Evolutionary conservation across 2,797 vertebrate species (phyloP), one percentile per base, ranked within the genome.

Genomic region (Aldrovandia affinis): DNA sequence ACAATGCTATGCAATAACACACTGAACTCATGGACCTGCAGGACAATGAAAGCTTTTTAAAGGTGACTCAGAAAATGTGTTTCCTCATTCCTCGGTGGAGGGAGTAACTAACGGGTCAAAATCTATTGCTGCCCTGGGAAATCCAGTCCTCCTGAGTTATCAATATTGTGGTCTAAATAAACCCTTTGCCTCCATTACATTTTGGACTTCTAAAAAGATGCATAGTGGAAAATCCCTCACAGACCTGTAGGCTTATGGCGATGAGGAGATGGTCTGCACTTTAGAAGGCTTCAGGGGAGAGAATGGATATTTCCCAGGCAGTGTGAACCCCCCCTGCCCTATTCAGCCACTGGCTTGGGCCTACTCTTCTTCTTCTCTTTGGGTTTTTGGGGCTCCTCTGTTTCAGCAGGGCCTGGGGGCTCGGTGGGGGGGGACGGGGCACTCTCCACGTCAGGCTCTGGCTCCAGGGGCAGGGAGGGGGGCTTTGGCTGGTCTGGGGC

Each of bases 291-390:
- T n/a, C 15, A 36, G 78, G 1, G 30, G 50, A 54, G 28, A 15
- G 36, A 54, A 52, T 55, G 68, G 68, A 73, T n/a, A n/a, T 65
- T 65, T 65, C 63, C 63, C 63, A 44, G n/a, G 39, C 12, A 28
- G 54, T n/a, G 10, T 28, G 77, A 33, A 30, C 30, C 63, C 18
- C 36, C 6, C 36, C 8, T n/a, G 57, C 5, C 65, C 85, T 90
- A 89, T 81, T 91, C 90, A 50, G 86, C 85, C 59, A 57, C 61
- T 36, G 87, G 83, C 87, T 82, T 86, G 25, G 79, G 73, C 85
- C 87, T 91, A 18, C 84, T 90, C 65, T 25, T 88, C 57, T 70
- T 87, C 84, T 85, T 89, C 78, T 89, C 88, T 73, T 81, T 88
- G 57, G 75, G 25, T 84, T 82, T 86, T 5, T 50, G 75, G 20